Conservation (phyloP, 2,888 invertebrate genomes). For the Hypolimnas misippus region DNA sequence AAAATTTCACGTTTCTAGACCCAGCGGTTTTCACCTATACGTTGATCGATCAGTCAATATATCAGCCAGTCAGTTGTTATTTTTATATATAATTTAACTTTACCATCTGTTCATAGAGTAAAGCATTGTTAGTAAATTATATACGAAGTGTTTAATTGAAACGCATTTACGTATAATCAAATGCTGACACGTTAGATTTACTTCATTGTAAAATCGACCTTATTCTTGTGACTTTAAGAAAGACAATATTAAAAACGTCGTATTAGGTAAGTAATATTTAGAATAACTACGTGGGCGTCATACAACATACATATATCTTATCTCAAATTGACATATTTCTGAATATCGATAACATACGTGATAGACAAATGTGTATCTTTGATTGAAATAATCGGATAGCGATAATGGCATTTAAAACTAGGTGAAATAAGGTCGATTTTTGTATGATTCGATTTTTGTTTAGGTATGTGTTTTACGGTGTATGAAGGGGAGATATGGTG, state of each 20-base stretch:
- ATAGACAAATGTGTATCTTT: slow-evolving; percentile 40
- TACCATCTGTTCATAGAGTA: no score
- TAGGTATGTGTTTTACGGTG: slow-evolving; percentile 12
- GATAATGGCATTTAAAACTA: slow-evolving; percentile 10
- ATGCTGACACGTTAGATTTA: no score
- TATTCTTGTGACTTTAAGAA: neutral
- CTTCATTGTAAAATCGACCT: slow-evolving; percentile 2
- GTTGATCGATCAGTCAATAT: no score
- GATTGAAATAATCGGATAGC: slow-evolving; percentile 8
- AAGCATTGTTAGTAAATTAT: no score
- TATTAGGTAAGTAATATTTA: neutral
- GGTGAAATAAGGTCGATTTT: neutral
- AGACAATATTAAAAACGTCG: neutral
- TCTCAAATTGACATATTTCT: slow-evolving; percentile 43
- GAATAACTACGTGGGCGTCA: slow-evolving; percentile 19
- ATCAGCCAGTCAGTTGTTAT: no score
- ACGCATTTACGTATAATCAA: no score
- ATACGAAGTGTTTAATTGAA: no score
- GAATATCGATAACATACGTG: slow-evolving; percentile 41
- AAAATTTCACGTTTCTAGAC: no score
- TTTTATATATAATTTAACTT: no score
- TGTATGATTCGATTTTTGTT: neutral
- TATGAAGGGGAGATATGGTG: slow-evolving; percentile 20
- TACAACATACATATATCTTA: slow-evolving; percentile 28
- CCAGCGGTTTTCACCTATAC: no score